A percentile compares a stretch with the other conserved stretches of the same genome.
These are phyloP conservation scores for Phrynosoma platyrhinos DNA, from an alignment of 2,113 vertebrate genomes.

Conservation along the genomic window DNA sequence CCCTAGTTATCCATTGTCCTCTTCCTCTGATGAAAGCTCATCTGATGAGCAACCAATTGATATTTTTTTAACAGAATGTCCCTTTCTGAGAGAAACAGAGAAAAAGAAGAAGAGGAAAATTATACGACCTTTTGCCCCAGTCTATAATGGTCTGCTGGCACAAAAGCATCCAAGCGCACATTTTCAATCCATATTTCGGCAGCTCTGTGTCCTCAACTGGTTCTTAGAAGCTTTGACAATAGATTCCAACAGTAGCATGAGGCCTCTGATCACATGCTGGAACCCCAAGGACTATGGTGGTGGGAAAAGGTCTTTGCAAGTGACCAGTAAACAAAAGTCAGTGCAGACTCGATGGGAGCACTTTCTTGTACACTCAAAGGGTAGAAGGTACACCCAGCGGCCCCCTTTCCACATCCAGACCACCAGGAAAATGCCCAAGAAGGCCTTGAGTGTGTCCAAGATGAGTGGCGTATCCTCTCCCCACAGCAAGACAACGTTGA, in stretches of 20 bases:
- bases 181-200: conserved; percentile 73
- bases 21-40: conserved; percentile 13
- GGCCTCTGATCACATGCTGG: conserved; percentile 77
- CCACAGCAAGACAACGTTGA: conserved; percentile 45
- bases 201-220: conserved; percentile 83
- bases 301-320: conserved; percentile 73
- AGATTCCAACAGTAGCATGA: conserved; percentile 65
- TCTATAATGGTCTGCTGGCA: conserved; percentile 72
- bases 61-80: conserved; percentile 56
- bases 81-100: neutral
- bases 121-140: conserved; percentile 72
- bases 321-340: conserved; percentile 76
- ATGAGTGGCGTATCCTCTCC: conserved; percentile 68
- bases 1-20: conserved; percentile 26
- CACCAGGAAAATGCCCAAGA: conserved; percentile 48
- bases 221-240: conserved; percentile 79
- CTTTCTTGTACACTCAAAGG: conserved; percentile 68
- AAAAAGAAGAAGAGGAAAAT: conserved; percentile 44
- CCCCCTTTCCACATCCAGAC: neutral
- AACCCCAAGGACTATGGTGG: conserved; percentile 80
- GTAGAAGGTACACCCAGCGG: conserved; percentile 61
- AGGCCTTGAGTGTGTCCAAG: conserved; percentile 52
- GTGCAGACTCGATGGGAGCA: conserved; percentile 77
- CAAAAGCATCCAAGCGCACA: conserved; percentile 59
- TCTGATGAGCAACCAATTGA: neutral